Base-by-base conservation (phyloP, 1,140 invertebrate genomes). In the Formica selysi region DNA sequence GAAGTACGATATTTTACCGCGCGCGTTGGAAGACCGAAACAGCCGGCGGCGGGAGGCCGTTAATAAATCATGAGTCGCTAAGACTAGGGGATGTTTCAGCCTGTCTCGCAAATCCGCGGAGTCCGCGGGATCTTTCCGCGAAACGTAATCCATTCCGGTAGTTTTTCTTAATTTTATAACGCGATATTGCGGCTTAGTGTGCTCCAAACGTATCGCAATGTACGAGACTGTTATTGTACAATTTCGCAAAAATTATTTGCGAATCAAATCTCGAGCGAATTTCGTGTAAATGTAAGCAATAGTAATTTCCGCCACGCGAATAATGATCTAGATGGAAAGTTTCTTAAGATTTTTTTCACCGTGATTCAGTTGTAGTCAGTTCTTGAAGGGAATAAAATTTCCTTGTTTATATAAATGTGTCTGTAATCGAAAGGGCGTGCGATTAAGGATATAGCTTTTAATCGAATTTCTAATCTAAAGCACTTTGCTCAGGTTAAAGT, bases 1-100 rank as follows among this genome's bases (percentile, higher is more conserved):
- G 38, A 79, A 62, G 59, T 36, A 29, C 86, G 86, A 87, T 89
- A 89, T 89, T 87, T 89, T 54, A 88, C 54, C n/a, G 36, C 76
- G 32, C 76, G 32, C 11, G 16, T 41, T 26, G 76, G 86, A 85
- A 85, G 76, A 44, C 62, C 70, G 64, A 80, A 76, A 80, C 76
- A 89, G 38, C 81, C 26, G 68, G n/a, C 65, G 62, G 62, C 22
- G 51, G 67, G 48, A 67, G 44, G 22, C 57, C 86, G 61, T 86
- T 87, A 86, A 89, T 89, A 89, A 89, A 89, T 89, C 88, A 89
- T 76, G 76, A 61, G 70, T 36, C 36, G 51, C 81, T 80, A 79
- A 85, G 86, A 89, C 57, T 61, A 59, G 32, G 38, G 67, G 88
- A 87, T 71, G 74, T 71, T 78, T 79, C 51, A 62, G 61, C n/a